Evolutionary conservation across 2,113 vertebrate genomes (phyloP), one percentile per base, ranked within the genome.

Genomic region (Garra rufa): DNA sequence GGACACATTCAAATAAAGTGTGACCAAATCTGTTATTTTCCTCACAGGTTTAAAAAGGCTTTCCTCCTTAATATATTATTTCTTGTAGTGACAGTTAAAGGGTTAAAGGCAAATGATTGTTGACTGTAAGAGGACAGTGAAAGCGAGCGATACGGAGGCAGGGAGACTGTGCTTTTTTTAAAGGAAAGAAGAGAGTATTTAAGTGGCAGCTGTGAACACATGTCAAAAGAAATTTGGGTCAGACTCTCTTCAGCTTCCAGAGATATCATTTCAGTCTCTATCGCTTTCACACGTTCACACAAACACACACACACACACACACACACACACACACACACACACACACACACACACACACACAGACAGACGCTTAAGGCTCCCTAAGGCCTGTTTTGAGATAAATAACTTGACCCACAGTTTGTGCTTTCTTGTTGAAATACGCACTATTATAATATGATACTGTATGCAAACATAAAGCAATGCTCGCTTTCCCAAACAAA

Each of bases 201-300:
- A 88, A 89, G 87, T 88, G 90, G 88, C 89, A 89, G 81, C 89
- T 88, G 87, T 82, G 86, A 89, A 83, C 67, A 83, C 88, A 75
- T 81, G 77, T 91, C 82, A 84, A 55, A 88, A 85, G 76, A 89
- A 87, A 93, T 91, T 88, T 90, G 81, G 88, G 88, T 92, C 91
- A 87, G 70, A 85, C 43, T 26, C 83, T n/a, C 34, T n/a, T 77
- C 83, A 83, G 59, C 84, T 84, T 87, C 69, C 17, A 70, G 28
- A 85, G 61, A 87, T 81, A 83, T 48, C 17, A 70, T 63, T 76
- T 46, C 82, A 74, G 52, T 61, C 65, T 75, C 70, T 87, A 65
- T 74, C 19, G 3, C 55, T 87, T 85, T 69, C 52, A 85, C 50
- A 75, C 69, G 2, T 46, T 57, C 81, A n/a, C n/a, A n/a, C n/a